phyloP scores from a whole-genome alignment of 2,888 invertebrate genomes.

The Chirona hameri region DNA sequence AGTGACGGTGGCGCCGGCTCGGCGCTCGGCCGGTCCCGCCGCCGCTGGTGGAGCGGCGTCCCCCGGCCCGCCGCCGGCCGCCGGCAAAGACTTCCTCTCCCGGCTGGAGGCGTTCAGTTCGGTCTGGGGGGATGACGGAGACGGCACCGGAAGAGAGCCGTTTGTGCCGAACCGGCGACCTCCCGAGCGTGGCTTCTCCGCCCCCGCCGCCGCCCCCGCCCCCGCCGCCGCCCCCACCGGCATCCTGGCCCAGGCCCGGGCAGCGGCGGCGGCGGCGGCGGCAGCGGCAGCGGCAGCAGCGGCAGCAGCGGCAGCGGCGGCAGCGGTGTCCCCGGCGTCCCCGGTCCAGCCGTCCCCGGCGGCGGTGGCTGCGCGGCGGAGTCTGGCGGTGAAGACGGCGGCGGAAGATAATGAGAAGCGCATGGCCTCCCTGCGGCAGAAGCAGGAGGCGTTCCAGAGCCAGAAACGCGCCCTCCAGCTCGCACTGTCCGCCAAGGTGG shows the following conservation, averaged over 20 bases:
- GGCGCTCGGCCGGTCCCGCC: not conserved
- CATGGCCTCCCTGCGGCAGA: not conserved
- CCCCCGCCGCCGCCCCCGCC: not conserved
- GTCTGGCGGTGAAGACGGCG: not conserved
- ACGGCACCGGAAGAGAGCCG: not conserved
- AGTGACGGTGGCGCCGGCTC: not conserved
- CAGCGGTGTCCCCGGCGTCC: not conserved
- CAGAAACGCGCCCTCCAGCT: not conserved
- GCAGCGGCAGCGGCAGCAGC: not conserved
- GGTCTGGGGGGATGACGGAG: not conserved
- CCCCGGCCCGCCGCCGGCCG: not conserved
- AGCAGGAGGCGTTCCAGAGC: constrained; percentile 4
- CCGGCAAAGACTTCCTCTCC: not conserved
- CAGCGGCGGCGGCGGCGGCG: too few species aligned
- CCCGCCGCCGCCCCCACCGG: too few species aligned
- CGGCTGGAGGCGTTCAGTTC: constrained; percentile 6
- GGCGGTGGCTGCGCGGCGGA: too few species aligned
- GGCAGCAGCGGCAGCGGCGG: not conserved
- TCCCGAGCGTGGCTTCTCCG: not conserved
- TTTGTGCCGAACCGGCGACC: not conserved
- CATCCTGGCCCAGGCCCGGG: not conserved
- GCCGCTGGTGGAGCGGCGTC: not conserved
- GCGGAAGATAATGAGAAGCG: not conserved
- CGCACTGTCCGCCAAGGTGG: not conserved
- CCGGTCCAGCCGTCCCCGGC: not conserved